Base-by-base conservation (phyloP, 2,888 invertebrate genomes). In the Hydropsyche betteni region DNA sequence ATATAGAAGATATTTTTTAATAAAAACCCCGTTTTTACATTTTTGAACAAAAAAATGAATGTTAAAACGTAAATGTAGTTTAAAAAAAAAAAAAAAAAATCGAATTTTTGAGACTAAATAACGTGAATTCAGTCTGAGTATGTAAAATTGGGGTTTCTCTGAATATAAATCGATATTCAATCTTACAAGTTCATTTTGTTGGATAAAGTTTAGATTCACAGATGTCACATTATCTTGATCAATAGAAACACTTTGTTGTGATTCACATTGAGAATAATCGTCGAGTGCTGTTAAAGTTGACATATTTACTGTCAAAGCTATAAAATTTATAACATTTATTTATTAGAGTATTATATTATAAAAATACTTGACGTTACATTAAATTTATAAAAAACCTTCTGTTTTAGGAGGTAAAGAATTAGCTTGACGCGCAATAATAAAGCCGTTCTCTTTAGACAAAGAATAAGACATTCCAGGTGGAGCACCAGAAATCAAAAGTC, bases 391-490 rank as follows among this genome's bases (percentile, higher is more conserved):
- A 33, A 24, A 71, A 74, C 76, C 61, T 72, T 69, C 44, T 44
- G 36, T 55, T 52, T 76, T 76, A n/a, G 44, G 36, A 34, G 50
- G 75, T 10, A 44, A 64, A 4, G 61, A 51, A 10, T 74, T 71
- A 4, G 78, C 75, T 5, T 78, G 78, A 70, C 79, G 55, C 6
- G 79, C 79, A 2, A 79, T 76, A 36, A 79, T 76, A 55, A 78
- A 79, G 2, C 79, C 79, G 36, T 79, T 79, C 68, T 79, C 79
- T 36, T 74, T 79, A 55, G 79, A 75, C 5, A 79, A 68, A 4
- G 79, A 78, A 55, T 79, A 79, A 0, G 78, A 75, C 8, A 78
- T 74, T 7, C 76, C 78, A 24, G 78, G 64, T 50, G 76, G 76
- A 3, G 74, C 76, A 16, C 75, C 75, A 2, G 76, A 74, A 6